Conservation (phyloP, 2,113 vertebrate genomes). For the Atrichornis clamosus region DNA sequence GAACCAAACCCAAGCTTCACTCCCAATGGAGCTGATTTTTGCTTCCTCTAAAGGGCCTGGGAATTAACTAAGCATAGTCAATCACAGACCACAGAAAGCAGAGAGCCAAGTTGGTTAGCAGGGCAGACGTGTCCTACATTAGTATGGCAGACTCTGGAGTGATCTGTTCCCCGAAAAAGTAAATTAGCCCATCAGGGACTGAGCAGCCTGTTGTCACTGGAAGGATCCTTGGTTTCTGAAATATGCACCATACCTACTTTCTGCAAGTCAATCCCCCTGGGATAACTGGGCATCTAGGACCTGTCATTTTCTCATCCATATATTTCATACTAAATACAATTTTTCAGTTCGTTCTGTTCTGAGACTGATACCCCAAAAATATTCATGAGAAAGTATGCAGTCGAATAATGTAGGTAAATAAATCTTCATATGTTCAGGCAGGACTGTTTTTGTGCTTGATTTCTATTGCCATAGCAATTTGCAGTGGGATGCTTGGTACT, state of each 20-base stretch:
- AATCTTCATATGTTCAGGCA: neutral
- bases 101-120: neutral
- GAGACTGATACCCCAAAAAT: neutral
- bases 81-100: neutral
- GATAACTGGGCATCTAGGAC: neutral
- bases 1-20: neutral
- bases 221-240: neutral
- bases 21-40: neutral
- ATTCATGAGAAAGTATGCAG: slow-evolving; percentile 16
- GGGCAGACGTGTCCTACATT: neutral
- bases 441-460: neutral
- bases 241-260: neutral
- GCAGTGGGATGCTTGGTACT: neutral
- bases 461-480: slow-evolving; percentile 26
- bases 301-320: neutral
- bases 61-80: neutral
- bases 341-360: neutral
- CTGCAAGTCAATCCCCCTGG: neutral
- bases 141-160: neutral
- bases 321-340: neutral
- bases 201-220: neutral
- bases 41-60: neutral
- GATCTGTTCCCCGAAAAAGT: neutral
- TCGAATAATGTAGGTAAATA: neutral
- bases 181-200: neutral